phyloP scores from a whole-genome alignment of 2,113 vertebrate species.

The Channa maculata region DNA sequence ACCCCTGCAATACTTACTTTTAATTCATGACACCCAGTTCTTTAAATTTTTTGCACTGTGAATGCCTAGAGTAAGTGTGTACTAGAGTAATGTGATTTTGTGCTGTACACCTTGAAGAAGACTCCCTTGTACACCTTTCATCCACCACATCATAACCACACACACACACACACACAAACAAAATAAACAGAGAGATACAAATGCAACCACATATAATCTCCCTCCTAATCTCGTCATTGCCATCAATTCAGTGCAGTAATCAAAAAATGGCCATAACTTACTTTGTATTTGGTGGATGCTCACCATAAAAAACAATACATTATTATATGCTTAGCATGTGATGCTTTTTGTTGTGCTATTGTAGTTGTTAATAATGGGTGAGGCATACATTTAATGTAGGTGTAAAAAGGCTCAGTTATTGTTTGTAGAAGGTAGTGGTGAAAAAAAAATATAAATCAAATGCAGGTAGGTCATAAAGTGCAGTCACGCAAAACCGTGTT shows the following conservation, averaged over 20 bases:
- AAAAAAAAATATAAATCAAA: slow-evolving; percentile 47
- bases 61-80: slow-evolving; percentile 62
- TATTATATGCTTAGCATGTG: slow-evolving; percentile 41
- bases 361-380: slow-evolving; percentile 60
- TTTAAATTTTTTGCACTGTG: slow-evolving; percentile 67
- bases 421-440: slow-evolving; percentile 69
- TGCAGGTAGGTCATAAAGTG: slow-evolving; percentile 58
- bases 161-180: too few species aligned
- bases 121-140: slow-evolving; percentile 56
- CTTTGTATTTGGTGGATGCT: slow-evolving; percentile 26
- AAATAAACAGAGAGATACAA: slow-evolving; percentile 23
- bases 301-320: slow-evolving; percentile 32
- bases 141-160: slow-evolving; percentile 44
- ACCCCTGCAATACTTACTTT: slow-evolving; percentile 50
- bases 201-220: slow-evolving; percentile 35
- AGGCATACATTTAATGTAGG: slow-evolving; percentile 50
- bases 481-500: slow-evolving; percentile 34
- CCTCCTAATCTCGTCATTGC: slow-evolving; percentile 14
- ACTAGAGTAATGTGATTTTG: slow-evolving; percentile 74
- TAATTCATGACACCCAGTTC: slow-evolving; percentile 51
- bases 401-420: slow-evolving; percentile 61
- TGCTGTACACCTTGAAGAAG: slow-evolving; percentile 74
- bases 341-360: slow-evolving; percentile 66
- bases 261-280: slow-evolving; percentile 30
- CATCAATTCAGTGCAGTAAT: slow-evolving; percentile 22